Evolutionary conservation across 2,797 vertebrate genomes (phyloP), one percentile per base, ranked within the genome.

Genomic region (Trematomus bernacchii): DNA sequence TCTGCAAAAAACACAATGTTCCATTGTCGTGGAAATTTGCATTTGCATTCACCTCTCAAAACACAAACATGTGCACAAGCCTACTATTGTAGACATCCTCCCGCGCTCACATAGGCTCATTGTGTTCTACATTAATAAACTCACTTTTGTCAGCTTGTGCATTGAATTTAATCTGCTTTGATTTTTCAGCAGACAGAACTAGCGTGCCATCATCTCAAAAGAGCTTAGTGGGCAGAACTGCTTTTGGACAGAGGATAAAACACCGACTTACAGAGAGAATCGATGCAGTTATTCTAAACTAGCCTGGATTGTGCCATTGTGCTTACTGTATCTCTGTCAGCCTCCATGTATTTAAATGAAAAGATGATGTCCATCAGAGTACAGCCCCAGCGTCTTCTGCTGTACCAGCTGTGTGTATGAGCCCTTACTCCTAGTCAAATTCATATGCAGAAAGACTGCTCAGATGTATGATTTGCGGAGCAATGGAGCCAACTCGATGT

Each of bases 141-240:
- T 78, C 58, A 77, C 66, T 87, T 87, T 71, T 84, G 82, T 90
- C 83, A 81, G 75, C 59, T 66, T 52, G 52, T 62, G 70, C 59
- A 79, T 68, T 82, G 76, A 78, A 80, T 86, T 89, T 87, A 88
- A 92, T 93, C 84, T 87, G 71, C 85, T 70, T 82, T 88, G 89
- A 93, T 89, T 92, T 88, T 64, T 64, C 81, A 71, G 64, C 80
- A 65, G 84, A 86, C 76, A 27, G 57, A 89, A 87, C 85, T 84
- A 10, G 13, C 75, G 69, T 55, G 70, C 58, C 75, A 78, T 85
- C 84, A 74, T 87, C 76, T 87, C 68, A 79, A 81, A 93, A 89
- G 66, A 83, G 85, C 86, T 90, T 89, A 87, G 84, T 71, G 81
- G 57, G 85, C 89, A 91, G 73, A 91, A 89, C 82, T 85, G 80